Evolutionary conservation across 2,113 vertebrate species (phyloP).

Genomic region (Laterallus jamaicensis): DNA sequence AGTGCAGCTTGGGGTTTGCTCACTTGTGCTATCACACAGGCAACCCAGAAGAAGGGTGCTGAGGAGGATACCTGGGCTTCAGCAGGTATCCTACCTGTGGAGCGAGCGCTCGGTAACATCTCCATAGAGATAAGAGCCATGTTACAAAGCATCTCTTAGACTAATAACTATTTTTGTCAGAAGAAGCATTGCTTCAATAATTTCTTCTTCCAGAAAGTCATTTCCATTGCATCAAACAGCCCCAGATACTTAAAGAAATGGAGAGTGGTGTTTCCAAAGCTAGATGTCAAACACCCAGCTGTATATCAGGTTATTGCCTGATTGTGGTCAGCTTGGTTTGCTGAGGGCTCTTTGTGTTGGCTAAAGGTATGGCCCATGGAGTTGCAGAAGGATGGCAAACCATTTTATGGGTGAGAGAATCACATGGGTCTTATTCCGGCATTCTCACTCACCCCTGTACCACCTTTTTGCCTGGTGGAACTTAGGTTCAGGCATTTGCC

Average conservation of each 20-base stretch:
- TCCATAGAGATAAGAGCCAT: not conserved
- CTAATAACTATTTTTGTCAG: not conserved
- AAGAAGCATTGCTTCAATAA: not conserved
- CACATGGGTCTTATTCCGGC: not conserved
- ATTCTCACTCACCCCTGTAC: not conserved
- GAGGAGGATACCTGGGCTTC: not conserved
- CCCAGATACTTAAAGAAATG: not conserved
- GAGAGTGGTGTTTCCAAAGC: not conserved
- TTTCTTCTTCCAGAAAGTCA: not conserved
- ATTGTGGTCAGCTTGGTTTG: not conserved
- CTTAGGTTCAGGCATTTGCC: not conserved
- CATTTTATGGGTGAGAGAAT: not conserved
- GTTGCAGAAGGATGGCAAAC: not conserved
- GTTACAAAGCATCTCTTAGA: not conserved
- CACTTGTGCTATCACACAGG: fast-evolving
- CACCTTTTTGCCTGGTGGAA: not conserved
- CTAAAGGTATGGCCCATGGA: not conserved
- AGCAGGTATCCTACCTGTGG: not conserved
- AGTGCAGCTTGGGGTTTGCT: fast-evolving
- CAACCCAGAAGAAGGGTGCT: not conserved
- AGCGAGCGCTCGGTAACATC: not conserved
- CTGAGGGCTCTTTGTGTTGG: not conserved
- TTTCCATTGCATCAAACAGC: not conserved
- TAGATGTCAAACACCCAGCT: not conserved
- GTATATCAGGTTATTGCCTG: not conserved